phyloP scores from a whole-genome alignment of 2,113 vertebrate genomes.

The Neogale vison region DNA sequence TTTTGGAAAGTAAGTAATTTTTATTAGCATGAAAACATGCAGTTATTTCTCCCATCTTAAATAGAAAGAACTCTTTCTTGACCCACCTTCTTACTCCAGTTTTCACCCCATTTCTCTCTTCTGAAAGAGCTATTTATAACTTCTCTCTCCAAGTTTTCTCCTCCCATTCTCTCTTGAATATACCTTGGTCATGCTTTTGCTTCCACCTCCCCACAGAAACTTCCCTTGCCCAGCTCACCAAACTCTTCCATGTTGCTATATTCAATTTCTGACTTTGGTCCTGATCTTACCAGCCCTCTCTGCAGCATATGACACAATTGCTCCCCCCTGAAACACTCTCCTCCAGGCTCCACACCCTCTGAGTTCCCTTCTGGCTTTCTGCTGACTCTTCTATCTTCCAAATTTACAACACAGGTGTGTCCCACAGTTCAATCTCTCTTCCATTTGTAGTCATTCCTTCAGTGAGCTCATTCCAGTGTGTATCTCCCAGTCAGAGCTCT shows the following conservation, averaged over 20 bases:
- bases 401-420: neutral
- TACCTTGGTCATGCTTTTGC: neutral
- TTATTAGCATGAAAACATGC: neutral
- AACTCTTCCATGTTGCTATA: neutral
- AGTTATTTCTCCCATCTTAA: neutral
- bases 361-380: neutral
- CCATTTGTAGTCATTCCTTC: neutral
- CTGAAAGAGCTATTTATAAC: neutral
- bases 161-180: neutral
- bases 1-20: neutral
- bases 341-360: neutral
- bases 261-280: neutral
- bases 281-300: neutral
- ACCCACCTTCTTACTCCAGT: neutral
- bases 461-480: neutral
- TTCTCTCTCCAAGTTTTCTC: neutral
- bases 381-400: neutral
- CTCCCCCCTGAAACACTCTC: neutral
- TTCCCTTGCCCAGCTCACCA: neutral
- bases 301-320: neutral
- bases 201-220: neutral
- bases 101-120: neutral
- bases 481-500: neutral
- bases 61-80: neutral
- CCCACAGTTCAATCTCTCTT: neutral